These are phyloP conservation scores for Camponotus pennsylvanicus DNA, from an alignment of 1,140 invertebrate species.

Conservation along the genomic window DNA sequence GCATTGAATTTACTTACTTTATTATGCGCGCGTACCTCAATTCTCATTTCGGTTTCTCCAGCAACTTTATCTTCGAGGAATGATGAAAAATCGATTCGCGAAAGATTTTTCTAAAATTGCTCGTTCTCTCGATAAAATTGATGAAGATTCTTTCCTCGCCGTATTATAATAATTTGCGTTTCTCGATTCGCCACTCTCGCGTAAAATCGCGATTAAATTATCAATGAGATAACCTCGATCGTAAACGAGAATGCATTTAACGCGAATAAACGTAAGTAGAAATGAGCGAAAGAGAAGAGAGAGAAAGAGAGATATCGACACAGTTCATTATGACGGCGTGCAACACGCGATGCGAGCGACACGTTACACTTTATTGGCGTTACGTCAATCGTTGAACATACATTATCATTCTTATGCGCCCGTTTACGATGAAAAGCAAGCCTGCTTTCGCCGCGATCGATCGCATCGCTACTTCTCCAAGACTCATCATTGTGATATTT, in stretches of 20 bases:
- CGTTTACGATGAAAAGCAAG: constrained; percentile 14
- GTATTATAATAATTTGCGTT: constrained; percentile 5
- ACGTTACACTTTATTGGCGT: constrained; percentile 37
- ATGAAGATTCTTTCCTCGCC: neutral
- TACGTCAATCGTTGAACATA: constrained; percentile 52
- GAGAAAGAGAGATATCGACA: constrained; percentile 19
- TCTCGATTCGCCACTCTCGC: neutral
- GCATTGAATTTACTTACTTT: neutral
- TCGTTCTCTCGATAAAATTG: neutral
- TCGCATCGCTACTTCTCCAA: neutral
- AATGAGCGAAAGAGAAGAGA: neutral
- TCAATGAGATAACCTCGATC: neutral
- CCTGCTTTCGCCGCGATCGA: constrained; percentile 34
- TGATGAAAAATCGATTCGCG: neutral
- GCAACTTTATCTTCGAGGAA: neutral
- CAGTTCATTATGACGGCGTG: constrained; percentile 35
- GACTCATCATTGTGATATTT: constrained; percentile 8
- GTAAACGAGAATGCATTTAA: constrained; percentile 17
- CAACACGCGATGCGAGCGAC: neutral
- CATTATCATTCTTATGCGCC: neutral
- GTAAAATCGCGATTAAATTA: constrained; percentile 21
- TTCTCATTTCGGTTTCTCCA: neutral
- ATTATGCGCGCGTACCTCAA: neutral
- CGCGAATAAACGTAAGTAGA: neutral
- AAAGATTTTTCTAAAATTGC: neutral